A percentile compares a stretch with the other conserved stretches of the same genome.
phyloP scores from a whole-genome alignment of 2,888 invertebrate genomes.

The Cephus sareptanus region DNA sequence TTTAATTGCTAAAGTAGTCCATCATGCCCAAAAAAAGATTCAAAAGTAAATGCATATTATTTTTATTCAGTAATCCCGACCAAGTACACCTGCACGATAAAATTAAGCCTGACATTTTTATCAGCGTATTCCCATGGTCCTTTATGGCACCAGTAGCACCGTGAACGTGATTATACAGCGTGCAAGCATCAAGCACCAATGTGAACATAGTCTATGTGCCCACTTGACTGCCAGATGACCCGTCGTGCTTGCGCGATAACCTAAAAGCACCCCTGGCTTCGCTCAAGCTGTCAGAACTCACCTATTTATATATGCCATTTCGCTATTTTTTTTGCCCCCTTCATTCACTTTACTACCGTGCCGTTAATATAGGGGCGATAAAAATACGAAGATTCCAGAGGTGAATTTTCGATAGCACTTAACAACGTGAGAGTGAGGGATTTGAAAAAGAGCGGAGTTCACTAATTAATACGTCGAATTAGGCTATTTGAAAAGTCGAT shows the following conservation, averaged over 20 bases:
- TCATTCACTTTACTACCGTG: not conserved
- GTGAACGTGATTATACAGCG: constrained; percentile 44
- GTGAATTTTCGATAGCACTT: not conserved
- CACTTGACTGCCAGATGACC: constrained; percentile 67
- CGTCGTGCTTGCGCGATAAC: constrained; percentile 62
- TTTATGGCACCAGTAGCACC: constrained; percentile 60
- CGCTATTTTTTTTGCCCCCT: constrained; percentile 39
- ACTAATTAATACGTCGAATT: not conserved
- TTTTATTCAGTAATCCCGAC: not conserved
- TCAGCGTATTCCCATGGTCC: constrained; percentile 61
- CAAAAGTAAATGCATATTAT: constrained; percentile 5
- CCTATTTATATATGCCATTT: constrained; percentile 62
- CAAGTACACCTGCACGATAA: constrained; percentile 18
- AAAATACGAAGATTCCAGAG: not conserved
- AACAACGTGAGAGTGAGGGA: not conserved
- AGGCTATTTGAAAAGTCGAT: not conserved
- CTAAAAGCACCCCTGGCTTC: constrained; percentile 63
- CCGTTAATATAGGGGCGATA: not conserved
- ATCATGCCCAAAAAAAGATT: not conserved
- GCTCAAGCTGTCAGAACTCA: constrained; percentile 63
- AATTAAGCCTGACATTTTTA: constrained; percentile 50
- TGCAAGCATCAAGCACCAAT: constrained; percentile 31
- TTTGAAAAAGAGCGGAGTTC: not conserved
- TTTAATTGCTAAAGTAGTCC: not conserved
- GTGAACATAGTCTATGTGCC: constrained; percentile 49